Percentiles rank a stretch among this genome's conserved stretches.
Evolutionary conservation across 2,797 vertebrate genomes (phyloP).

Genomic region (Enteromius viviparus): DNA sequence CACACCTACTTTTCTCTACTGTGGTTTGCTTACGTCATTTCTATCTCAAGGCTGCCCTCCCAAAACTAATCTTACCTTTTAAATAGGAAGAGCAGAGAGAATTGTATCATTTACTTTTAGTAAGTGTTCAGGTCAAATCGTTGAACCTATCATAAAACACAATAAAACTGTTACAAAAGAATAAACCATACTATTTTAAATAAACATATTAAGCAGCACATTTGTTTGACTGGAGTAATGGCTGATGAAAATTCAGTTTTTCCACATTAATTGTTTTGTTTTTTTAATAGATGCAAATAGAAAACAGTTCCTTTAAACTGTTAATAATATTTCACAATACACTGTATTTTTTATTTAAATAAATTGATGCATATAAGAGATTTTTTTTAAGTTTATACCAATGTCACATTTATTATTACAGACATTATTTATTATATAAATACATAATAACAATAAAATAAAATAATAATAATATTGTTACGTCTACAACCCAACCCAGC

Average conservation of each 20-base stretch:
- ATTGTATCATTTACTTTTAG: background rate
- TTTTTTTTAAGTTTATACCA: background rate
- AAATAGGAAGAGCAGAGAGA: background rate
- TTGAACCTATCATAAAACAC: background rate
- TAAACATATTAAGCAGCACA: background rate
- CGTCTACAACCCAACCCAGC: background rate
- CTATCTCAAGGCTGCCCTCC: constrained; percentile 32
- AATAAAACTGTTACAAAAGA: background rate
- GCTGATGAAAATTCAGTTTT: background rate
- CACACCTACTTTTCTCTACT: constrained; percentile 16
- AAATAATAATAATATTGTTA: background rate
- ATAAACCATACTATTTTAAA: background rate
- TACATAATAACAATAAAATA: background rate
- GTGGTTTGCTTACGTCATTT: constrained; percentile 29
- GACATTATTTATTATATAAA: background rate
- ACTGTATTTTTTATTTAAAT: background rate
- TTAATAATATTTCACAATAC: background rate
- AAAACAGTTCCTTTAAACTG: background rate
- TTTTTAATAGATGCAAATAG: background rate
- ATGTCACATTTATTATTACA: background rate
- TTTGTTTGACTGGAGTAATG: background rate
- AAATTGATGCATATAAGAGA: background rate
- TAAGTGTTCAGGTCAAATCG: background rate
- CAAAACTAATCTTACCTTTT: background rate
- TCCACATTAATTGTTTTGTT: background rate